Conservation (phyloP, 1,140 invertebrate species). For the Eriosoma lanigerum region DNA sequence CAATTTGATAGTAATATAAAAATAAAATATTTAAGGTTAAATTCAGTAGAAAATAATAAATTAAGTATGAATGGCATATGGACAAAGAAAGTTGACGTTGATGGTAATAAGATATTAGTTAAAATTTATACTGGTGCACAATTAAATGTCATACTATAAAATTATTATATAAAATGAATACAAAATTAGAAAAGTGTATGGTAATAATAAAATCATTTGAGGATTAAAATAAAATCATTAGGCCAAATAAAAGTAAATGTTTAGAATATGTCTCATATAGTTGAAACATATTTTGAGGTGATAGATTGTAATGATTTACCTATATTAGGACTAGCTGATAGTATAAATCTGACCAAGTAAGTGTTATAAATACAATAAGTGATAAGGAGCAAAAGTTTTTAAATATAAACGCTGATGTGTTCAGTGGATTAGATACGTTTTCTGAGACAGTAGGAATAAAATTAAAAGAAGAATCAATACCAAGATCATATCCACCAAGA, state of each 20-base stretch:
- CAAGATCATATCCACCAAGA: constrained; percentile 55
- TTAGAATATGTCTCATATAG: not conserved
- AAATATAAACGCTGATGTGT: constrained; percentile 50
- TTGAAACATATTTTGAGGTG: not conserved
- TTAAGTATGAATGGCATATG: too few species aligned
- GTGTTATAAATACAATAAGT: too few species aligned
- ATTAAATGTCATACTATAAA: too few species aligned
- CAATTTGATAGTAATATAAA: too few species aligned
- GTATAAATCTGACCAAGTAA: not conserved
- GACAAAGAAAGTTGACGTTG: too few species aligned
- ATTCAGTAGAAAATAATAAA: too few species aligned
- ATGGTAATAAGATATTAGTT: too few species aligned
- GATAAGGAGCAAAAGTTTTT: constrained; percentile 35
- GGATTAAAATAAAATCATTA: not conserved
- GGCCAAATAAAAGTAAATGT: not conserved
- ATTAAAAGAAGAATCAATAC: constrained; percentile 55
- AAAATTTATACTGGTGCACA: too few species aligned
- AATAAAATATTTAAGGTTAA: too few species aligned
- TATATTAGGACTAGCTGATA: not conserved
- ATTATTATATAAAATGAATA: too few species aligned
- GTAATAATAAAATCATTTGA: constrained; percentile 27
- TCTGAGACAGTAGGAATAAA: constrained; percentile 46
- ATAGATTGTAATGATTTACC: not conserved
- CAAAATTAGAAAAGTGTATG: too few species aligned
- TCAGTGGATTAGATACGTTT: constrained; percentile 51